Evolutionary conservation across 2,113 vertebrate species (phyloP).

Genomic region (Chitala chitala): DNA sequence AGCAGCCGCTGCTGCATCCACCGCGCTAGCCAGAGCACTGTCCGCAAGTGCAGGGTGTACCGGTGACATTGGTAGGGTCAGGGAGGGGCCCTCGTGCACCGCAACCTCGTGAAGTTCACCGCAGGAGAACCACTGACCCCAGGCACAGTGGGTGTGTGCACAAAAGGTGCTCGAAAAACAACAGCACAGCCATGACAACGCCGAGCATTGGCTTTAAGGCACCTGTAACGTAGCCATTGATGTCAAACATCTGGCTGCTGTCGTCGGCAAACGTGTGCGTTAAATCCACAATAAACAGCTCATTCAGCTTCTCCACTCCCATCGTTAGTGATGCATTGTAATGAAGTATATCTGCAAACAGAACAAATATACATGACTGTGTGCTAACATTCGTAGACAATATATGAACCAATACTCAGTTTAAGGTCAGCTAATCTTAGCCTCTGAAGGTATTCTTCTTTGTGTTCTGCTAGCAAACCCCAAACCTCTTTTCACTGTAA

Average conservation of each 20-base stretch:
- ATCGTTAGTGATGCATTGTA: neutral
- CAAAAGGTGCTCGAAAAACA: neutral
- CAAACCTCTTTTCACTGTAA: no score
- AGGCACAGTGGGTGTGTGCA: neutral
- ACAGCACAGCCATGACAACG: neutral
- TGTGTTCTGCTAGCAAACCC: no score
- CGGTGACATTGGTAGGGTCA: neutral
- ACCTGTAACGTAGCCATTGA: neutral
- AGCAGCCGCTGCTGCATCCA: no score
- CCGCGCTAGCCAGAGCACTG: no score
- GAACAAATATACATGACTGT: neutral
- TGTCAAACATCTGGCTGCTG: constrained; percentile 10
- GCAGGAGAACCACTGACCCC: neutral
- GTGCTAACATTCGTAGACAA: neutral
- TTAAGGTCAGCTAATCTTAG: no score
- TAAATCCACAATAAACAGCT: neutral
- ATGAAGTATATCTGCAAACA: neutral
- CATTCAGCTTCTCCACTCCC: neutral
- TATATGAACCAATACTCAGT: neutral
- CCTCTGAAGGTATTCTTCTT: no score
- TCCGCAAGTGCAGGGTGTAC: no score
- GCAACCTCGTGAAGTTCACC: neutral
- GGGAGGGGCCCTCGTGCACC: neutral
- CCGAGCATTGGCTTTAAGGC: neutral
- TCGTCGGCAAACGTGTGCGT: neutral